Evolutionary conservation across 2,888 invertebrate species (phyloP).

Genomic region (Gymnocheta viridis): DNA sequence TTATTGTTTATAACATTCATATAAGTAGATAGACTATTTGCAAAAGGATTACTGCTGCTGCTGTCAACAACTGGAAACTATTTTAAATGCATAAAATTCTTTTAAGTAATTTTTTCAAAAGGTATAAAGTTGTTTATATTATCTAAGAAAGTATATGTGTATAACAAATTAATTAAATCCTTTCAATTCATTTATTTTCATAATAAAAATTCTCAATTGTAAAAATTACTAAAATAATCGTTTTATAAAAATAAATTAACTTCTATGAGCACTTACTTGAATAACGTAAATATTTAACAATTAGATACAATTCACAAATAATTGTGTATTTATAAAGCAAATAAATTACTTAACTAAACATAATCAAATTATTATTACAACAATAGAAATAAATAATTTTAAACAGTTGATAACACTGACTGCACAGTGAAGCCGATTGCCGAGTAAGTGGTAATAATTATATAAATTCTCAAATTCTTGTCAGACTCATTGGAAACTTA

Average conservation of each 20-base stretch:
- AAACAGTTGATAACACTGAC: not conserved
- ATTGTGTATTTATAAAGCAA: not conserved
- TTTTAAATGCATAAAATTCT: too few relatives aligned
- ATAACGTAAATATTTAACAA: not conserved
- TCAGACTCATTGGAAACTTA: too few relatives aligned
- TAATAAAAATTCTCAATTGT: not conserved
- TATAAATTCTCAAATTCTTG: too few relatives aligned
- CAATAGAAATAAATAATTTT: not conserved
- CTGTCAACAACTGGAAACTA: too few relatives aligned
- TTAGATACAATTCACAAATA: not conserved
- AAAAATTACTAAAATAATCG: not conserved
- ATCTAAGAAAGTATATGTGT: too few relatives aligned
- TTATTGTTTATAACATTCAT: too few relatives aligned
- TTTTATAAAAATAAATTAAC: not conserved
- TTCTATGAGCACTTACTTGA: not conserved
- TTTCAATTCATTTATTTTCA: not conserved
- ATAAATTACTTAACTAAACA: not conserved
- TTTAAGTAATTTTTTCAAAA: too few relatives aligned
- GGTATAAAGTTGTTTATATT: too few relatives aligned
- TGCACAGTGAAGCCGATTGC: not conserved
- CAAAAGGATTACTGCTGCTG: too few relatives aligned
- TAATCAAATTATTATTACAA: not conserved
- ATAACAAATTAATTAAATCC: not conserved
- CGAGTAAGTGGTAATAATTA: too few relatives aligned
- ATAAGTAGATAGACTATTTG: too few relatives aligned